phyloP scores from a whole-genome alignment of 2,797 vertebrate genomes.

The Lacerta agilis region DNA sequence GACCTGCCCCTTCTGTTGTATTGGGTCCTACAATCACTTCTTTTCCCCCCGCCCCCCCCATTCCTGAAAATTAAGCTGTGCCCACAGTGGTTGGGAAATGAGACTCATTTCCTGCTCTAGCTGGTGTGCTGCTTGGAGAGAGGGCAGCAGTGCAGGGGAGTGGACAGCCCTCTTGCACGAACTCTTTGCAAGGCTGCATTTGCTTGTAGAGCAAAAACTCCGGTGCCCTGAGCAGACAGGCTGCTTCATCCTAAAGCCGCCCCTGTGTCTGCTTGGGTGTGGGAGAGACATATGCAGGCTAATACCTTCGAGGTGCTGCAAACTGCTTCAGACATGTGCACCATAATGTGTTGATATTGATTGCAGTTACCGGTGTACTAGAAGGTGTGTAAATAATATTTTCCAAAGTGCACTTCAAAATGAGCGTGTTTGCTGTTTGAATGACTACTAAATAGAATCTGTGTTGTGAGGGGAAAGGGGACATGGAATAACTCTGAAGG shows the following conservation, averaged over 20 bases:
- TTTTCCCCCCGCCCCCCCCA: background rate
- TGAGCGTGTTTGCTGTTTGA: background rate
- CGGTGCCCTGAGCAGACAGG: background rate
- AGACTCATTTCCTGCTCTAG: background rate
- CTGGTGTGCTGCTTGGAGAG: background rate
- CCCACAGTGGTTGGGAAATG: background rate
- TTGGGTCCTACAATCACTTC: background rate
- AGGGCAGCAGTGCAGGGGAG: background rate
- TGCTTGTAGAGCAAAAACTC: background rate
- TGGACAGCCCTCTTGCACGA: background rate
- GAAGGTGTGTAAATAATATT: background rate
- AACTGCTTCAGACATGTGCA: too few species aligned
- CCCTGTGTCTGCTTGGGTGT: too few species aligned
- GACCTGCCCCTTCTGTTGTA: background rate
- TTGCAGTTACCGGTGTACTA: background rate
- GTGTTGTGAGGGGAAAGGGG: too few species aligned
- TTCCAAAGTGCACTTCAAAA: background rate
- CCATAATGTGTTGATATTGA: background rate
- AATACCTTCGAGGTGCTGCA: too few species aligned
- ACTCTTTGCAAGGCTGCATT: background rate
- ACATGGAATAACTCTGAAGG: background rate
- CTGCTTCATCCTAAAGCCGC: too few species aligned
- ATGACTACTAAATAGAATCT: background rate
- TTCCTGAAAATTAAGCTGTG: background rate
- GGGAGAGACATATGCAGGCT: too few species aligned